Evolutionary conservation across 2,888 invertebrate species (phyloP), one percentile per base, ranked within the genome.

Genomic region (Lasioglossum zephyrum): DNA sequence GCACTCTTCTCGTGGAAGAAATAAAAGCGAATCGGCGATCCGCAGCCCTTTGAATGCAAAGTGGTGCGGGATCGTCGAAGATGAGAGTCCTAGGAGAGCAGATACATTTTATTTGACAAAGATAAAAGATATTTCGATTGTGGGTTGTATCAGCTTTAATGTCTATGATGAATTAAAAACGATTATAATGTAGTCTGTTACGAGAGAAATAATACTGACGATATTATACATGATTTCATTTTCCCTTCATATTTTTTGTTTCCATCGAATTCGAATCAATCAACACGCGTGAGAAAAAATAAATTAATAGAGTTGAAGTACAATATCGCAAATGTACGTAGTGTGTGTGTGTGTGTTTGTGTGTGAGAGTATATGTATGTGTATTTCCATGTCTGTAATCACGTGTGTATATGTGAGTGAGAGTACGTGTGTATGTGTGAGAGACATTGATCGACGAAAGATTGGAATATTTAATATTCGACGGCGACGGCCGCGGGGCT

Each of bases 181-280:
- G 85, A 87, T 89, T 84, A 89, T 88, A 90, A 91, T 82, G 87
- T 89, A 91, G 82, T 88, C 84, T 79, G 76, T 92, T 87, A 88
- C 84, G 87, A 82, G 87, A 89, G 86, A 92, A 92, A 91, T 93
- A 93, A 93, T 93, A 93, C 92, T 93, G 92, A 89, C 86, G 87
- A 92, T 88, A 89, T 91, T 89, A 92, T 92, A 91, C 91, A 91
- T 90, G 91, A 86, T 88, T 92, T 86, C 74, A 70, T 78, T 75
- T 72, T 84, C 22, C 73, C 77, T 75, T 13, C 44, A 53, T 63
- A 57, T 60, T 69, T 49, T 75, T 75, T 57, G 26, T 69, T 69
- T 69, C 22, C 39, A 70, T 70, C 70, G 70, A 41, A 41, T 41
- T 70, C n/a, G 13, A 70, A 57, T 79, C 86, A 87, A 86, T 74